phyloP scores from a whole-genome alignment of 2,113 vertebrate genomes.

The Prolemur simus region DNA sequence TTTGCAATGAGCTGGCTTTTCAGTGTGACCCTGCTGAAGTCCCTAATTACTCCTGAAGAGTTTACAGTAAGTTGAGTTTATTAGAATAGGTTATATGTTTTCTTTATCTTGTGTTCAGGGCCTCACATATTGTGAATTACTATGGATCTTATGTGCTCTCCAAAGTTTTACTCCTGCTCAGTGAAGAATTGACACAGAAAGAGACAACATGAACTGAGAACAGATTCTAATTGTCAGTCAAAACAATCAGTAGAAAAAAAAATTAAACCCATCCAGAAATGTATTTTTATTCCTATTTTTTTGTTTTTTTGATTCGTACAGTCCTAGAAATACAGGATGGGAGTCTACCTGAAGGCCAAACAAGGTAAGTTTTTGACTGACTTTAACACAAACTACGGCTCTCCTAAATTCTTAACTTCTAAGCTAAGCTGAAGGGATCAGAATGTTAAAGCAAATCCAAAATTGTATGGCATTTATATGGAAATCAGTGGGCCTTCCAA shows the following conservation, averaged over 20 bases:
- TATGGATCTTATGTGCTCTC: neutral
- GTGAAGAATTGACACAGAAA: neutral
- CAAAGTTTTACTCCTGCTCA: neutral
- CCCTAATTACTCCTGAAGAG: neutral
- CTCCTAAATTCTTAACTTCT: neutral
- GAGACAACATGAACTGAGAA: neutral
- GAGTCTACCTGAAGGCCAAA: neutral
- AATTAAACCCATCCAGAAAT: neutral
- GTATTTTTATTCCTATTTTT: neutral
- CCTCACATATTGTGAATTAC: neutral
- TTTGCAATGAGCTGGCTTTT: neutral
- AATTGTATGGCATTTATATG: conserved; percentile 1
- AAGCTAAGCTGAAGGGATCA: neutral
- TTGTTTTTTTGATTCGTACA: neutral
- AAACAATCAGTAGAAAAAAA: neutral
- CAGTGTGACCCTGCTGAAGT: neutral
- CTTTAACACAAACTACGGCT: neutral
- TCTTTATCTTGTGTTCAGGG: neutral
- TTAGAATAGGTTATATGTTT: neutral
- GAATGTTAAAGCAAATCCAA: neutral
- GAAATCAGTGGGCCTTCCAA: conserved; percentile 12
- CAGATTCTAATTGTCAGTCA: neutral
- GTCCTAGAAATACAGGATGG: neutral
- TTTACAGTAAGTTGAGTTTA: neutral
- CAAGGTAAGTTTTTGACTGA: neutral